Percentiles rank a stretch among this genome's conserved stretches.
Conservation (phyloP, 1,140 invertebrate genomes). For the Luehdorfia chinensis region DNA sequence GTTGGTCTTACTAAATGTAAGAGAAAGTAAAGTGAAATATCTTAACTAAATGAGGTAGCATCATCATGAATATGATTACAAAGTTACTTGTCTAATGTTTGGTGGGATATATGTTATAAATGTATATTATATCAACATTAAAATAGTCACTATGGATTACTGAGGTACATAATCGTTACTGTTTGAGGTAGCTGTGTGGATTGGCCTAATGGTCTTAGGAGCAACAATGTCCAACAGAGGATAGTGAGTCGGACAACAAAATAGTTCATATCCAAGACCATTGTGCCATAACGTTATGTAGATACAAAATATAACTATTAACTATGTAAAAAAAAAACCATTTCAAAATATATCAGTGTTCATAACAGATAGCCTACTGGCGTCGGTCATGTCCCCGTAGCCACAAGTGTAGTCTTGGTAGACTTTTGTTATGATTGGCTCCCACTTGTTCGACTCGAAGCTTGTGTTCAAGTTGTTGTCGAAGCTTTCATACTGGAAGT, state of each 20-base stretch:
- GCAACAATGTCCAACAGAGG: too few relatives aligned
- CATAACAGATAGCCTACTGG: constrained; percentile 32
- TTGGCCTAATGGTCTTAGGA: too few relatives aligned
- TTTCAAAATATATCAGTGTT: constrained; percentile 52
- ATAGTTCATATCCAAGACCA: too few relatives aligned
- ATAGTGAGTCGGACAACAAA: too few relatives aligned
- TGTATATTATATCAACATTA: constrained; percentile 61
- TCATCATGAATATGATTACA: constrained; percentile 64
- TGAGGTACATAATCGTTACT: constrained; percentile 66
- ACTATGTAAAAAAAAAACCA: constrained; percentile 31
- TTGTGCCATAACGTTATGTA: constrained; percentile 4
- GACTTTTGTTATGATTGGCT: constrained; percentile 8
- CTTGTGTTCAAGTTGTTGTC: constrained; percentile 1
- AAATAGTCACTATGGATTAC: constrained; percentile 64
- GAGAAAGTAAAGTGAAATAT: constrained; percentile 35
- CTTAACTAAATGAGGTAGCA: constrained; percentile 72
- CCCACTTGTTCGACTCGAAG: constrained; percentile 4
- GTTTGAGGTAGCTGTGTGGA: constrained; percentile 59
- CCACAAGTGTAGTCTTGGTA: constrained; percentile 22
- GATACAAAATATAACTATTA: constrained; percentile 28
- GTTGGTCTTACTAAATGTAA: neutral
- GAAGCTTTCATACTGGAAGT: constrained; percentile 1
- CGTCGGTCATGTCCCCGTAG: constrained; percentile 30
- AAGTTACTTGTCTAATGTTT: constrained; percentile 62
- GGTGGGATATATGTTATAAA: constrained; percentile 69